These are phyloP conservation scores for Rhagoletis pomonella DNA, from an alignment of 1,140 invertebrate species.

Conservation along the genomic window DNA sequence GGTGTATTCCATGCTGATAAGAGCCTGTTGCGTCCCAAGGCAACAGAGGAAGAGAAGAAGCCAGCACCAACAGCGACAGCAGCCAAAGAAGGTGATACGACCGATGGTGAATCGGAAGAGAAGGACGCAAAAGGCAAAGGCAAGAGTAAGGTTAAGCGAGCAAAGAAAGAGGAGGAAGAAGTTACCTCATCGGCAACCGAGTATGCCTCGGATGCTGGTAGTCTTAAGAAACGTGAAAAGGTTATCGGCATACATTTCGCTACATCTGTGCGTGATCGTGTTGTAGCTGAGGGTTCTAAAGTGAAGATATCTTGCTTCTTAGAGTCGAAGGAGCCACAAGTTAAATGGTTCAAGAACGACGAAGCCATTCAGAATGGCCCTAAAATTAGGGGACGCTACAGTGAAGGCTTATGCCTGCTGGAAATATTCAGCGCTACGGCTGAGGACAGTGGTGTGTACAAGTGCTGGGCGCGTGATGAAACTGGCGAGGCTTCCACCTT, in stretches of 20 bases:
- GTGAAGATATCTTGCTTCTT: constrained; percentile 91
- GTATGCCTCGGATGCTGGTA: constrained; percentile 67
- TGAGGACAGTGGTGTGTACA: constrained; percentile 80
- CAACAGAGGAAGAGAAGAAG: constrained; percentile 59
- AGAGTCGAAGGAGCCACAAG: constrained; percentile 83
- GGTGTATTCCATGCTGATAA: constrained; percentile 73
- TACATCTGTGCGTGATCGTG: constrained; percentile 81
- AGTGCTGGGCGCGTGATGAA: constrained; percentile 79
- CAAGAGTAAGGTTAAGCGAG: constrained; percentile 26
- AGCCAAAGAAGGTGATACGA: constrained; percentile 30
- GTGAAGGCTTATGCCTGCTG: constrained; percentile 80
- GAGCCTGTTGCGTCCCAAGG: constrained; percentile 66
- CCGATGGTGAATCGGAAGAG: constrained; percentile 59
- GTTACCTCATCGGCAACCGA: constrained; percentile 64
- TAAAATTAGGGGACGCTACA: constrained; percentile 77
- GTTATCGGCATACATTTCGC: constrained; percentile 71
- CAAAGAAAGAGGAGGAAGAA: constrained; percentile 65
- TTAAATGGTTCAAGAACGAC: constrained; percentile 87
- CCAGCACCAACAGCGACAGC: constrained; percentile 36
- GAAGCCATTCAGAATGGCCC: constrained; percentile 67
- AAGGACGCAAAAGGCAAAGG: constrained; percentile 65
- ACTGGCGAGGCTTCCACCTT: constrained; percentile 67
- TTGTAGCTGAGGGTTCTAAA: constrained; percentile 83
- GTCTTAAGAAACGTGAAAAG: constrained; percentile 70
- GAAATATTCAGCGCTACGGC: constrained; percentile 77